phyloP scores from a whole-genome alignment of 2,888 invertebrate species.

The Beris morrisii region DNA sequence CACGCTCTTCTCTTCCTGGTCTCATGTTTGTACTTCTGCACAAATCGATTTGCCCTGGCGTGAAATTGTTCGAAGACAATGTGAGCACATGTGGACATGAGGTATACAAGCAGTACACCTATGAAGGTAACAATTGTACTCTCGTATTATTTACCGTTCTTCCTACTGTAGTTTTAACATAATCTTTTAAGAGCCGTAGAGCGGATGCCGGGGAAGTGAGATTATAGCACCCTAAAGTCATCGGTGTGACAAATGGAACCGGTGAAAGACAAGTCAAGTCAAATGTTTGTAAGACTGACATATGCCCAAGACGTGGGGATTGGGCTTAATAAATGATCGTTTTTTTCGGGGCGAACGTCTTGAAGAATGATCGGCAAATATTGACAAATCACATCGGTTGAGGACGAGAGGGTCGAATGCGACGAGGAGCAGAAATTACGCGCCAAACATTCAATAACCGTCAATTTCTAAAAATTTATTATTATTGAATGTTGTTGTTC shows the following conservation, averaged over 20 bases:
- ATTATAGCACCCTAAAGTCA: constrained; percentile 17
- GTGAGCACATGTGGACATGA: no score
- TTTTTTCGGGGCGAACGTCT: constrained; percentile 22
- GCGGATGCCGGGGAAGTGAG: background rate
- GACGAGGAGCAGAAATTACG: constrained; percentile 3
- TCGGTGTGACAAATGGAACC: constrained; percentile 22
- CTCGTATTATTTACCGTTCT: no score
- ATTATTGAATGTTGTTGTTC: background rate
- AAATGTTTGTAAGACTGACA: constrained; percentile 17
- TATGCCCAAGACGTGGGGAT: constrained; percentile 17
- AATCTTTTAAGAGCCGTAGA: no score
- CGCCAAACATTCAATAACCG: constrained; percentile 6
- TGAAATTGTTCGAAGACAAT: constrained; percentile 27
- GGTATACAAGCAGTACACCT: no score
- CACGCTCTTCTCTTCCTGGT: background rate
- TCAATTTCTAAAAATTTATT: background rate
- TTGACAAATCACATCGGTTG: constrained; percentile 25
- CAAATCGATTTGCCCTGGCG: constrained; percentile 30
- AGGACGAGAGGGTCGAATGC: background rate
- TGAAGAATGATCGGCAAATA: constrained; percentile 27
- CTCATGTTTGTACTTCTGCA: constrained; percentile 24
- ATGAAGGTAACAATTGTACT: no score
- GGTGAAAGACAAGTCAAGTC: constrained; percentile 23
- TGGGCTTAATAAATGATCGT: constrained; percentile 23
- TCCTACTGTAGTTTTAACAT: no score